Evolutionary conservation across 2,113 vertebrate genomes (phyloP).

Genomic region (Puffinus mauretanicus): DNA sequence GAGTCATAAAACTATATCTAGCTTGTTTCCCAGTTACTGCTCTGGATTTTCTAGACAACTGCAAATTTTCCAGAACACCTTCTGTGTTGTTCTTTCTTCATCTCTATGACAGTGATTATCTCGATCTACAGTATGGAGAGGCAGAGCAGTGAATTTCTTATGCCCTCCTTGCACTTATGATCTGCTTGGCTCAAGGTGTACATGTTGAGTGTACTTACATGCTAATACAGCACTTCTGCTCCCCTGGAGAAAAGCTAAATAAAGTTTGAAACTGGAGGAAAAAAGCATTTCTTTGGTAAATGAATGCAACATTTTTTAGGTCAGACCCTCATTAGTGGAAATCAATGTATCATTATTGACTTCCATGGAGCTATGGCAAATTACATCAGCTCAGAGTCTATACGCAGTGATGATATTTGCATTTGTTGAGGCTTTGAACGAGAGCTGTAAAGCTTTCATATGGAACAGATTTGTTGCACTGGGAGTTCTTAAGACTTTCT

Average conservation of each 20-base stretch:
- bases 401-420: not conserved
- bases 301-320: not conserved
- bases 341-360: constrained; percentile 15
- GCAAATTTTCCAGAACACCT: not conserved
- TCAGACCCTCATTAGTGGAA: constrained; percentile 13
- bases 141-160: not conserved
- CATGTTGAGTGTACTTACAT: not conserved
- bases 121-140: not conserved
- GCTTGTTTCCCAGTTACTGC: not conserved
- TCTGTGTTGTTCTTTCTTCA: not conserved
- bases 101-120: not conserved
- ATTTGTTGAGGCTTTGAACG: not conserved
- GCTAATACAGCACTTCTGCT: not conserved
- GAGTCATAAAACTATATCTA: not conserved
- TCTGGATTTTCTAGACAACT: not conserved
- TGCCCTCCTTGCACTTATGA: not conserved
- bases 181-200: not conserved
- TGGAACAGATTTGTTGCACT: not conserved
- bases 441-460: not conserved
- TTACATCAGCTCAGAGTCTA: not conserved
- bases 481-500: not conserved
- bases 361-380: not conserved
- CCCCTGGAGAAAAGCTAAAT: not conserved
- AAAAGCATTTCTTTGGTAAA: not conserved
- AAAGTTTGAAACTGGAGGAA: not conserved